Evolutionary conservation across 1,140 invertebrate species (phyloP).

Genomic region (Bombus haemorrhoidalis): DNA sequence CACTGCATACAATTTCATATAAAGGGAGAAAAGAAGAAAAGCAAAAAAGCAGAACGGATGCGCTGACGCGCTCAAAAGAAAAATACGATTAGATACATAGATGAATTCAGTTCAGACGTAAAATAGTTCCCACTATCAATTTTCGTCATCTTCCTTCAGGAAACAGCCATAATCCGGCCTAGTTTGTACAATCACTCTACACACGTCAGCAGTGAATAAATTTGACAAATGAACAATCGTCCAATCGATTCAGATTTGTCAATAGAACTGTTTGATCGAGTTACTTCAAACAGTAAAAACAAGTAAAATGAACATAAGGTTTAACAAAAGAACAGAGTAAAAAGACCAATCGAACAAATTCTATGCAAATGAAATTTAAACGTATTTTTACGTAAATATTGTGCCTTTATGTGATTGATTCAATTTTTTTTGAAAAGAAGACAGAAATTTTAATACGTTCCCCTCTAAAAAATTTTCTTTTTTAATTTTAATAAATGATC

Average conservation of each 20-base stretch:
- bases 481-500: no score
- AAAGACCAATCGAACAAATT: neutral
- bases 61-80: neutral
- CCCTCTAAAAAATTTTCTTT: no score
- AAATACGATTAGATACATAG: conserved; percentile 3
- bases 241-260: conserved; percentile 2
- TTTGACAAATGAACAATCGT: neutral
- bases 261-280: neutral
- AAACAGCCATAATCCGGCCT: conserved; percentile 1
- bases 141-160: conserved; percentile 5
- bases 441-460: no score
- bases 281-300: neutral
- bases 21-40: neutral
- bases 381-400: neutral
- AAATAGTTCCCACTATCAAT: conserved; percentile 9
- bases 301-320: neutral
- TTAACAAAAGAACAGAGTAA: neutral
- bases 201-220: neutral
- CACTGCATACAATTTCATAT: neutral
- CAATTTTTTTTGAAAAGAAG: no score
- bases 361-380: neutral
- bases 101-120: neutral
- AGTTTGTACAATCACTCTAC: conserved; percentile 5
- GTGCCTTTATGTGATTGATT: no score
- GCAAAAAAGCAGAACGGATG: neutral